Base-by-base conservation (phyloP, 1,140 invertebrate genomes). In the Philopotamus ludificatus region DNA sequence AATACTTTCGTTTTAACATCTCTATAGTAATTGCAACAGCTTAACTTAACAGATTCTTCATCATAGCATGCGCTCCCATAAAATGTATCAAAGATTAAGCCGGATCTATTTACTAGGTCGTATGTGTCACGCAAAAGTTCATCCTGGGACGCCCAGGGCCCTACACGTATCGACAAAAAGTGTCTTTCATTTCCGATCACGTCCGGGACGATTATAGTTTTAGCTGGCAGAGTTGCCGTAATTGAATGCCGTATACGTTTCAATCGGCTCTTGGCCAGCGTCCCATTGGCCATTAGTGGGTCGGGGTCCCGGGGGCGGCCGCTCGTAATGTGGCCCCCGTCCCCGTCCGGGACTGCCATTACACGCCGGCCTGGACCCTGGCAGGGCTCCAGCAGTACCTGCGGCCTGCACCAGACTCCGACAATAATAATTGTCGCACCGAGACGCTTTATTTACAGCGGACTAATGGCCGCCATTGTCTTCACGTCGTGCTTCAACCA, bases 221-320 rank as follows among this genome's bases (percentile, higher is more conserved):
- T 49, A n/a, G n/a, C n/a, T n/a, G n/a, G n/a, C n/a, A n/a, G 25
- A 3, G 25, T 34, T 15, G n/a, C 23, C 25, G 26, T 54, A 54
- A 54, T 54, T 54, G 51, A 54, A 54, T 54, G 3, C 12, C 16
- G 49, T 51, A 16, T 25, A 25, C 26, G 25, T 54, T 54, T 54
- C 51, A 54, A 54, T 54, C 25, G 51, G 12, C n/a, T 54, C 41
- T 54, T 54, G 51, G 51, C 51, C 21, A 25, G 23, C 15, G 20
- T 49, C 45, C 45, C 45, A 16, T 16, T 12, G 1, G 49, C 49
- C 49, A 51, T 51, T 15, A 23, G 22, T 18, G 41, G 41, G 41
- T 44, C 41, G 41, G n/a, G n/a, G 41, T 12, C 9, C 41, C 49
- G 21, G 2, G n/a, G 49, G 18, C 49, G 15, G 22, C 49, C 49